These are phyloP conservation scores for Chrysochloris asiatica DNA, from an alignment of 2,113 vertebrate species.

Conservation along the genomic window DNA sequence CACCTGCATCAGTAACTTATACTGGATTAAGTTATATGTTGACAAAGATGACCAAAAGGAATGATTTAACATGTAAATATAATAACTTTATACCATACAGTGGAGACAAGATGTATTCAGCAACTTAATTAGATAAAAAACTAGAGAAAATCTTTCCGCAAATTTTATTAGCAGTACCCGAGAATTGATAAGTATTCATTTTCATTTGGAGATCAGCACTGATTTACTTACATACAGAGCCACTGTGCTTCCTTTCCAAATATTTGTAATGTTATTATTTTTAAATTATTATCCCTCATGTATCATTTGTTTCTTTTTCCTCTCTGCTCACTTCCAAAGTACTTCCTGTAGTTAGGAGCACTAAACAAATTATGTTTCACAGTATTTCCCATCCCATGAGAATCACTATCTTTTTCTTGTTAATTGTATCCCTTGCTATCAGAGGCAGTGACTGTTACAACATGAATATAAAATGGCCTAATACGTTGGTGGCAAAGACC, in stretches of 20 bases:
- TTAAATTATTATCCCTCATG: neutral
- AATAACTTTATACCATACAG: neutral
- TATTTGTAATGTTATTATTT: neutral
- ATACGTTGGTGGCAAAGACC: neutral
- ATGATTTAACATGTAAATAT: neutral
- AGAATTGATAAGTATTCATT: neutral
- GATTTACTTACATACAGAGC: no score
- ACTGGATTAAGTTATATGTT: neutral
- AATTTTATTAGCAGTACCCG: neutral
- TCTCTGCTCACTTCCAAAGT: neutral
- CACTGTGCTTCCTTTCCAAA: no score
- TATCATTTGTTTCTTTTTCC: neutral
- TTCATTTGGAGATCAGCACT: neutral
- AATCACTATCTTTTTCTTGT: neutral
- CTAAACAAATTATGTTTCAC: neutral
- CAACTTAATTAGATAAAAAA: neutral
- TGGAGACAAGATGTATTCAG: neutral
- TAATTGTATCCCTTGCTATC: neutral
- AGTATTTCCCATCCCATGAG: neutral
- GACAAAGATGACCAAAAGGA: neutral
- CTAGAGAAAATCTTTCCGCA: neutral
- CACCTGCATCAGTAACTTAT: neutral
- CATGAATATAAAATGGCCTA: neutral
- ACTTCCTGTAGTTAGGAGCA: neutral
- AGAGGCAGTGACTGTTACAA: neutral